Conservation (phyloP, 2,113 vertebrate species). For the Lynx canadensis region DNA sequence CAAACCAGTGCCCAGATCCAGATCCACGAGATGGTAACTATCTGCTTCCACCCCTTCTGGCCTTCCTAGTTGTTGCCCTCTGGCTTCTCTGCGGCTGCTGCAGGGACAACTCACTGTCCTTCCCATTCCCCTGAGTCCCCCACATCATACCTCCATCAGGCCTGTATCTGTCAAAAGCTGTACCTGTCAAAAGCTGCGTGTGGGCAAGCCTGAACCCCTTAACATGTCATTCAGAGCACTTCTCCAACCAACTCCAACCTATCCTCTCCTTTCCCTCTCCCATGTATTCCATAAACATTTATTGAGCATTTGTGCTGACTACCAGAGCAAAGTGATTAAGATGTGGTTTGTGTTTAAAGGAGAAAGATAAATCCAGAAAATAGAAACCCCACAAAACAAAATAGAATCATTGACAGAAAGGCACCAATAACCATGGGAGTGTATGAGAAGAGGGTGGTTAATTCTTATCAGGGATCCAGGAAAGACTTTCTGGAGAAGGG, state of each 20-base stretch:
- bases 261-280: too few species aligned
- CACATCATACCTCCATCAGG: background rate
- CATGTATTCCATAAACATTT: background rate
- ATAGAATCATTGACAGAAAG: background rate
- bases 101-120: rapidly evolving
- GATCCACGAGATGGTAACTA: too few species aligned
- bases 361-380: background rate
- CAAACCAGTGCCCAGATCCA: background rate
- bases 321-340: background rate
- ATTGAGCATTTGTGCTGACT: background rate
- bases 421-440: rapidly evolving
- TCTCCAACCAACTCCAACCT: too few species aligned
- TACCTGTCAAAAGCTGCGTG: background rate
- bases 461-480: background rate
- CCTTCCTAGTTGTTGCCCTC: rapidly evolving
- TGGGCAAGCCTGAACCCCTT: rapidly evolving
- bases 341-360: background rate
- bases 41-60: background rate
- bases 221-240: background rate
- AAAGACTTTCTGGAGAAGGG: background rate
- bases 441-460: background rate
- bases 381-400: background rate
- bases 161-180: background rate
- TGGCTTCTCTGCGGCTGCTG: background rate
- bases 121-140: rapidly evolving